Percentiles rank a stretch among this genome's conserved stretches.
phyloP scores from a whole-genome alignment of 2,888 invertebrate genomes.

The Drosophila melanocephala region DNA sequence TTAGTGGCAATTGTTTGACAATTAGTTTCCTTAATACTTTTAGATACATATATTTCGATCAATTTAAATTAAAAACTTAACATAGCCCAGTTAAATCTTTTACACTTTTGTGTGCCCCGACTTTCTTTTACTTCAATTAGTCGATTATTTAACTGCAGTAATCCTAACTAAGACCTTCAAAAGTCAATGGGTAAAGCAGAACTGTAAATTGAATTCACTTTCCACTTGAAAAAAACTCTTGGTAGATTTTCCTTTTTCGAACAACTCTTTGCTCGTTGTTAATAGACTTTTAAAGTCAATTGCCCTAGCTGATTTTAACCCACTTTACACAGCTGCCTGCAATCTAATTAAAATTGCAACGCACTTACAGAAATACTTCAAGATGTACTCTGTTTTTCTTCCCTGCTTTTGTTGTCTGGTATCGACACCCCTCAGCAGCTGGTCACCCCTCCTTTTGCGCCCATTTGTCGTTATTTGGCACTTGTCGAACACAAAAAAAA shows the following conservation, averaged over 20 bases:
- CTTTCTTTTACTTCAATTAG: not conserved
- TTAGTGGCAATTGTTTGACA: not conserved
- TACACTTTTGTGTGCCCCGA: not conserved
- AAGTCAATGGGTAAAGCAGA: constrained; percentile 25
- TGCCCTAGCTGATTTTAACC: constrained; percentile 24
- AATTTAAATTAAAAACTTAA: not conserved
- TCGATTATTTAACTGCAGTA: not conserved
- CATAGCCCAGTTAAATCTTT: not conserved
- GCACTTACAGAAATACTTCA: constrained; percentile 33
- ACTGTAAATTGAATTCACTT: constrained; percentile 34
- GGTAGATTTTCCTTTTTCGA: constrained; percentile 19
- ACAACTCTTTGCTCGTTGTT: constrained; percentile 7
- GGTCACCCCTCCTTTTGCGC: constrained; percentile 14
- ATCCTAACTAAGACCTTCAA: constrained; percentile 3
- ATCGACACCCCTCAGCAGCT: constrained; percentile 35
- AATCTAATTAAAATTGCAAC: constrained; percentile 73
- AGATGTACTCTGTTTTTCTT: constrained; percentile 18
- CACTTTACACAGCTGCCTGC: constrained; percentile 42
- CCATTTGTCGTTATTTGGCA: constrained; percentile 44
- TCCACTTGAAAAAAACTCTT: constrained; percentile 34
- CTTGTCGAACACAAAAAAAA: constrained; percentile 33
- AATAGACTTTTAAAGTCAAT: constrained; percentile 27
- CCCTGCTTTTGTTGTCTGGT: constrained; percentile 10
- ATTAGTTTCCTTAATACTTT: not conserved
- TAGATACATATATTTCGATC: not conserved